phyloP scores from a whole-genome alignment of 2,113 vertebrate genomes.

The Tupaia chinensis region DNA sequence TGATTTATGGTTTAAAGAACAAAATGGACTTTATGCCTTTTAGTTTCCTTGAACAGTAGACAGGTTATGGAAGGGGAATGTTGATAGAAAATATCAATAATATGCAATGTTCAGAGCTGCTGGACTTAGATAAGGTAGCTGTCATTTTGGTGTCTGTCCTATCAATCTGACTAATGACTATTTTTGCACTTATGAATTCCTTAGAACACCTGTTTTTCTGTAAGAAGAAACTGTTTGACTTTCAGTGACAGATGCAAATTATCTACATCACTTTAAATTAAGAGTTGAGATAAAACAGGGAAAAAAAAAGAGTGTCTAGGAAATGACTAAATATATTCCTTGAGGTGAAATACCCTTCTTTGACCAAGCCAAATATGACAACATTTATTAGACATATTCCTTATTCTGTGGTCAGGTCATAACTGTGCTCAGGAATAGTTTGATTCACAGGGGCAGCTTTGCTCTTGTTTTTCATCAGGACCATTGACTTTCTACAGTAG shows the following conservation, averaged over 20 bases:
- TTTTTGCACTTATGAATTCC: constrained; percentile 78
- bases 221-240: constrained; percentile 86
- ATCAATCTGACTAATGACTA: constrained; percentile 77
- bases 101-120: constrained; percentile 41
- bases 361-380: background rate
- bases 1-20: constrained; percentile 44
- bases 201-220: constrained; percentile 87
- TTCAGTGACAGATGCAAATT: constrained; percentile 84
- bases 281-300: constrained; percentile 74
- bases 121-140: constrained; percentile 74
- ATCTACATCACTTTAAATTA: constrained; percentile 82
- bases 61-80: constrained; percentile 42
- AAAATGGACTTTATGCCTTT: background rate
- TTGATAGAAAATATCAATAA: constrained; percentile 46
- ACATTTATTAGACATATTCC: background rate
- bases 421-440: background rate
- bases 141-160: constrained; percentile 73
- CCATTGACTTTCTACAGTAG: background rate
- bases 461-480: background rate
- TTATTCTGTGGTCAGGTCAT: background rate
- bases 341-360: background rate
- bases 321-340: constrained; percentile 54
- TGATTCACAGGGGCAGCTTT: background rate
- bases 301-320: constrained; percentile 67
- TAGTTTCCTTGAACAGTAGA: constrained; percentile 10